Percentiles rank a stretch among this genome's conserved stretches.
These are phyloP conservation scores for Edolisoma coerulescens DNA, from an alignment of 2,113 vertebrate genomes.

Conservation along the genomic window DNA sequence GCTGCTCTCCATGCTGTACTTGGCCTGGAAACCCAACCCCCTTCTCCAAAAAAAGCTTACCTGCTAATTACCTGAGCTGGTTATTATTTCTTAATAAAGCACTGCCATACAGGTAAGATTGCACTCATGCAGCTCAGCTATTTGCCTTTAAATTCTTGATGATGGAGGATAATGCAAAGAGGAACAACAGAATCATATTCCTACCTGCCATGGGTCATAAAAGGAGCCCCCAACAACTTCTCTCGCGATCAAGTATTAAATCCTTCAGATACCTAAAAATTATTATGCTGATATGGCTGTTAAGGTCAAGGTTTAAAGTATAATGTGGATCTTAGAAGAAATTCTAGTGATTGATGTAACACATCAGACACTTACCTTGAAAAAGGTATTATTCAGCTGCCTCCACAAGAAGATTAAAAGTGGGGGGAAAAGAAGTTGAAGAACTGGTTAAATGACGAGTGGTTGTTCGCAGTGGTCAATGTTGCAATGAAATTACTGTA, in stretches of 20 bases:
- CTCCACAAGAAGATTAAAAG: constrained; percentile 50
- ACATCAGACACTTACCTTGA: constrained; percentile 42
- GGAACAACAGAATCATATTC: neutral
- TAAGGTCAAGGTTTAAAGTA: constrained; percentile 61
- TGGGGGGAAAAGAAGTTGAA: constrained; percentile 10
- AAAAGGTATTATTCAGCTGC: constrained; percentile 36
- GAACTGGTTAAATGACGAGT: constrained; percentile 37
- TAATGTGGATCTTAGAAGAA: constrained; percentile 40
- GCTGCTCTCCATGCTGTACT: neutral
- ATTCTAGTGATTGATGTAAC: constrained; percentile 34
- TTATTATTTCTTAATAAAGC: constrained; percentile 9
- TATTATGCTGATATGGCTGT: constrained; percentile 36
- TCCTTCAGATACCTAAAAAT: constrained; percentile 38
- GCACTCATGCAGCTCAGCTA: neutral
- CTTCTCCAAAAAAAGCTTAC: neutral
- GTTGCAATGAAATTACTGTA: constrained; percentile 57
- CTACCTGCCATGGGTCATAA: neutral
- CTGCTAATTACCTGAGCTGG: neutral
- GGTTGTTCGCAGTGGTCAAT: constrained; percentile 50
- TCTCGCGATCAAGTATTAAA: constrained; percentile 25
- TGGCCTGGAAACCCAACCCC: neutral
- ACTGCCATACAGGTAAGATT: neutral
- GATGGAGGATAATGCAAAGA: neutral
- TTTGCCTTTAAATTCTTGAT: neutral
- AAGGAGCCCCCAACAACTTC: constrained; percentile 16